Conservation (phyloP, 2,113 vertebrate species). For the Phoxinus phoxinus region DNA sequence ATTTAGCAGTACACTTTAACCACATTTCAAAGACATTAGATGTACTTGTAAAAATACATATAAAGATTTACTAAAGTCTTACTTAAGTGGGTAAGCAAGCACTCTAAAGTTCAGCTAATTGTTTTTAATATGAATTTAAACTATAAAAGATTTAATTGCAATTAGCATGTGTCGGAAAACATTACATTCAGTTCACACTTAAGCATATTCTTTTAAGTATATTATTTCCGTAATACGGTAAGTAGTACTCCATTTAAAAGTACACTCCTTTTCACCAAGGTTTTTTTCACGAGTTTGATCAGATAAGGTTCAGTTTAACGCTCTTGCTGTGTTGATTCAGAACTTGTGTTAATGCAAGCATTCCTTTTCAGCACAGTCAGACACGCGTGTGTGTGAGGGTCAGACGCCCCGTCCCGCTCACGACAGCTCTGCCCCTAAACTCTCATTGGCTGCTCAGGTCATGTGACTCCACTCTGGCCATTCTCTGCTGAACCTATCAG, state of each 20-base stretch:
- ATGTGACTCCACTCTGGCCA: constrained; percentile 53
- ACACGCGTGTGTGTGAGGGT: background rate
- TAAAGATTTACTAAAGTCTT: no score
- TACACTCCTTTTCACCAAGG: background rate
- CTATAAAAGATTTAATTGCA: background rate
- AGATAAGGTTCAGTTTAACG: background rate
- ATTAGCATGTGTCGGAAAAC: background rate
- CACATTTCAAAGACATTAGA: no score
- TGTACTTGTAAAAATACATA: no score
- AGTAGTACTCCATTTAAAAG: no score
- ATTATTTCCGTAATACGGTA: no score
- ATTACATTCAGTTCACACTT: no score
- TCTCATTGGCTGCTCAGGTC: constrained; percentile 41
- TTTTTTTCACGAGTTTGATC: background rate
- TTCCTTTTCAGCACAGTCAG: constrained; percentile 6
- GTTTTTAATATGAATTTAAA: background rate
- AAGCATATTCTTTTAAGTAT: no score
- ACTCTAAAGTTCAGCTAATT: background rate
- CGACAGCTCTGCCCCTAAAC: background rate
- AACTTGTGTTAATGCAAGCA: constrained; percentile 2
- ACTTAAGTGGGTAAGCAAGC: no score
- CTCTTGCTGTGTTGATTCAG: constrained; percentile 4
- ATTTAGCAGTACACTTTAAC: no score
- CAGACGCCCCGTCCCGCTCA: background rate
- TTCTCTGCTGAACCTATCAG: constrained; percentile 50